Base-by-base conservation (phyloP, 2,113 vertebrate genomes). In the Malurus cyaneus region DNA sequence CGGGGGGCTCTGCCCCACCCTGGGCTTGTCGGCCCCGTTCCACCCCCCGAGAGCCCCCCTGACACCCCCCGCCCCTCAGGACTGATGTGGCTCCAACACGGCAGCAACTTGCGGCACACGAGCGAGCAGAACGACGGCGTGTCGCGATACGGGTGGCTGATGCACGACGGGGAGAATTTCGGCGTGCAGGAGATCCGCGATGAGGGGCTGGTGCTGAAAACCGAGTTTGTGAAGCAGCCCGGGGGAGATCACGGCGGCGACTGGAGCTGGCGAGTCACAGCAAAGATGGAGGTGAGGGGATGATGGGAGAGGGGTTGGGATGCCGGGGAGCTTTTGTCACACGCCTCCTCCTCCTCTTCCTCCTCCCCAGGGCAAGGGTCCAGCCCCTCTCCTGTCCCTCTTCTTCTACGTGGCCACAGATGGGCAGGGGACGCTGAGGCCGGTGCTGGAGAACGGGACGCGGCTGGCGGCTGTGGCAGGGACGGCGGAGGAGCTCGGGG, bases 351-450 rank as follows among this genome's bases (percentile, higher is more conserved):
- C 31, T 54, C 26, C 24, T 32, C 41, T 18, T 74, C 11, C 8
- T 44, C 8, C 20, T 72, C 34, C 2, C 1, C 77, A 97, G 96
- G 47, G 34, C 3, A 2, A 8, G 0, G 85, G 60, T 0, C 96
- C 98, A 92, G 97, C 96, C 42, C 98, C 98, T 9, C 98, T 99
- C 76, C 89, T 99, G 78, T 99, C 99, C 17, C 96, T 99, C 62
- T 98, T 99, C 97, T 99, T 99, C 97, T 99, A 99, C 13, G 95
- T 98, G n/a, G 99, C 99, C 31, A 98, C 98, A 7, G 99, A 99
- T 8, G 97, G 97, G 32, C 98, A 99, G 79, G 99, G 99, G 39
- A 95, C 90, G 1, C 97, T 99, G 67, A 91, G 96, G 71, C 98
- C 99, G 2, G 97, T 98, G 10, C 44, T 98, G 52, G 98, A 98